Conservation (phyloP, 2,888 invertebrate species). For the Homarus gammarus region DNA sequence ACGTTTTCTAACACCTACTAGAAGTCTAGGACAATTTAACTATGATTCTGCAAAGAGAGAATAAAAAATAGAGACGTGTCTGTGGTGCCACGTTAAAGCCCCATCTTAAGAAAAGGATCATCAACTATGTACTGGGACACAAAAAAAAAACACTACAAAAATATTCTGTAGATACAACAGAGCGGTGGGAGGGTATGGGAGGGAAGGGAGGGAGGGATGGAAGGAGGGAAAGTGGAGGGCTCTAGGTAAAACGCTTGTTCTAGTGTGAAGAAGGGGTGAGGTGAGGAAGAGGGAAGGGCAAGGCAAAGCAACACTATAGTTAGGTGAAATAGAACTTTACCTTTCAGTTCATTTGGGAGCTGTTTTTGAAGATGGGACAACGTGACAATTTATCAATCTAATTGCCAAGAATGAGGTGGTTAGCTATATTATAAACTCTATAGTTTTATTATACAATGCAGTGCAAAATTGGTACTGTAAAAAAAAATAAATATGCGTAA, state of each 20-base stretch:
- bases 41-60: not conserved
- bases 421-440: constrained; percentile 18
- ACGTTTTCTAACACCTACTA: not conserved
- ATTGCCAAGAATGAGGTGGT: constrained; percentile 15
- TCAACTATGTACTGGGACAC: too few relatives aligned
- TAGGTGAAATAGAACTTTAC: constrained; percentile 48
- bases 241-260: not conserved
- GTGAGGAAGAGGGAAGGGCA: not conserved
- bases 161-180: not conserved
- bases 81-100: not conserved
- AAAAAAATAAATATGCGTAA: constrained; percentile 10
- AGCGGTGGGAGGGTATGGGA: not conserved
- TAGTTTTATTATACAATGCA: constrained; percentile 44
- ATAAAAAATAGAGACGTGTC: not conserved
- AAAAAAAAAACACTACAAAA: not conserved
- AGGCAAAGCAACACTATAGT: constrained; percentile 29
- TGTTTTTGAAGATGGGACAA: constrained; percentile 55
- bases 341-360: constrained; percentile 71
- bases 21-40: not conserved
- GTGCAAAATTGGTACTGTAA: constrained; percentile 17
- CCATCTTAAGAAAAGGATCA: not conserved
- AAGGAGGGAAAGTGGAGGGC: constrained; percentile 8
- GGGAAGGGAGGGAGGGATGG: not conserved
- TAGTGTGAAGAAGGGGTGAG: not conserved
- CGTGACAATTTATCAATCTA: constrained; percentile 27